phyloP scores from a whole-genome alignment of 2,113 vertebrate species.

The Paraplagusia blochii region DNA sequence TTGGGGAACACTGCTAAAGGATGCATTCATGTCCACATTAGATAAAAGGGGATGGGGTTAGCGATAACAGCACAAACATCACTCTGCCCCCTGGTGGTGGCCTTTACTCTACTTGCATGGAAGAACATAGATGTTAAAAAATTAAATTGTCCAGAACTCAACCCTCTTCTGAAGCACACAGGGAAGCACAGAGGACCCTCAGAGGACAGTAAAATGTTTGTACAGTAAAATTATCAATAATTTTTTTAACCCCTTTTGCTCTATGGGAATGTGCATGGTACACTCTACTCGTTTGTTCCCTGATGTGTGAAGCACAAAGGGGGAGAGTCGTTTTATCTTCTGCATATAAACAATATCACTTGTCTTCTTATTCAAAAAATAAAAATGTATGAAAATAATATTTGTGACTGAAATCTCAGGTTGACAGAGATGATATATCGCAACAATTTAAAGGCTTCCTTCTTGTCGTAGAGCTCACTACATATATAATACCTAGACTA shows the following conservation, averaged over 20 bases:
- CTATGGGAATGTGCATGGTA: constrained; percentile 53
- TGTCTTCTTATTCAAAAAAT: constrained; percentile 21
- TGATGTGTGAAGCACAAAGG: constrained; percentile 22
- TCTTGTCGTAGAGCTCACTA: constrained; percentile 37
- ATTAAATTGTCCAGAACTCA: constrained; percentile 25
- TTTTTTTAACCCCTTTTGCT: constrained; percentile 23
- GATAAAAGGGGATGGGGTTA: constrained; percentile 6
- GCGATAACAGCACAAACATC: constrained; percentile 44
- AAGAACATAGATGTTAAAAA: constrained; percentile 36
- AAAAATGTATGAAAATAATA: constrained; percentile 25
- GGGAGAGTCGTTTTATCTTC: constrained; percentile 16
- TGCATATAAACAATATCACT: not conserved
- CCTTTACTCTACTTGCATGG: constrained; percentile 40
- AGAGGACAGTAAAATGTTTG: constrained; percentile 23
- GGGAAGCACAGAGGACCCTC: constrained; percentile 37
- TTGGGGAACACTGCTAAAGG: too few species aligned
- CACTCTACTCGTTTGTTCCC: constrained; percentile 24
- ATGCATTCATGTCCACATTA: not conserved
- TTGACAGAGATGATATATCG: constrained; percentile 57
- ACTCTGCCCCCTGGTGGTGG: constrained; percentile 32
- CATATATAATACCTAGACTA: constrained; percentile 22
- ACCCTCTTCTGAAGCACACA: constrained; percentile 39
- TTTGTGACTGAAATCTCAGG: constrained; percentile 62
- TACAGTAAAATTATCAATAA: constrained; percentile 24
- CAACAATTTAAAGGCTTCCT: constrained; percentile 51